These are phyloP conservation scores for Apotomis turbidana DNA, from an alignment of 2,888 invertebrate genomes.

Conservation along the genomic window DNA sequence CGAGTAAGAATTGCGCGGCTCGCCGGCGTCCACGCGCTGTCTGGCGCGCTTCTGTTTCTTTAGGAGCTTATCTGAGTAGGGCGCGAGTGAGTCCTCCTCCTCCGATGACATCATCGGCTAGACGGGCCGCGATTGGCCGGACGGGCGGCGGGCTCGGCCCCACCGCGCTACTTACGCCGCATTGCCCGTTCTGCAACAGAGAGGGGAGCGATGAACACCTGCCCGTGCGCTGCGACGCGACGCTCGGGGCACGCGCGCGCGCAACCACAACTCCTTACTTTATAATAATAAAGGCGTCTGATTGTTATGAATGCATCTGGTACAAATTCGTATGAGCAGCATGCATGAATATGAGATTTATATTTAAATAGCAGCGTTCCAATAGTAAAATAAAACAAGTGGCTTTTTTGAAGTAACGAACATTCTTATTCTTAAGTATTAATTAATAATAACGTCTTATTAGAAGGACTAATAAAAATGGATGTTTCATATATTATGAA, in stretches of 20 bases:
- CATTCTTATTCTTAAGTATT: background rate
- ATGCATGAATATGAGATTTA: background rate
- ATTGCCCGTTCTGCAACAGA: constrained; percentile 81
- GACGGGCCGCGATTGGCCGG: constrained; percentile 92
- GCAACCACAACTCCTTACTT: constrained; percentile 12
- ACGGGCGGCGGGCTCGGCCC: constrained; percentile 85
- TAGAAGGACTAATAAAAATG: background rate
- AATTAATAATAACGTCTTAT: background rate
- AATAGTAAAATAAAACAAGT: background rate
- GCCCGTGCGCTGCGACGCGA: constrained; percentile 53
- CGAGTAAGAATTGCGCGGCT: constrained; percentile 96
- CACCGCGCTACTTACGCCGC: constrained; percentile 80
- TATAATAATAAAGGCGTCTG: constrained; percentile 8
- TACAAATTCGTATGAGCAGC: constrained; percentile 9
- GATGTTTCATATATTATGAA: background rate
- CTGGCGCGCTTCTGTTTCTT: constrained; percentile 97
- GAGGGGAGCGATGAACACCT: constrained; percentile 79
- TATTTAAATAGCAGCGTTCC: constrained; percentile 19
- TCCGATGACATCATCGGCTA: constrained; percentile 98
- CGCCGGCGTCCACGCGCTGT: constrained; percentile 98
- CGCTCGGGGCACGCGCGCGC: constrained; percentile 35
- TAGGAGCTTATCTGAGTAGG: constrained; percentile 96
- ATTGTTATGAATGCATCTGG: constrained; percentile 14
- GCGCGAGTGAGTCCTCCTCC: constrained; percentile 97
- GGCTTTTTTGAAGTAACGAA: background rate